Base-by-base conservation (phyloP, 1,140 invertebrate species). In the Parasteatoda tepidariorum region DNA sequence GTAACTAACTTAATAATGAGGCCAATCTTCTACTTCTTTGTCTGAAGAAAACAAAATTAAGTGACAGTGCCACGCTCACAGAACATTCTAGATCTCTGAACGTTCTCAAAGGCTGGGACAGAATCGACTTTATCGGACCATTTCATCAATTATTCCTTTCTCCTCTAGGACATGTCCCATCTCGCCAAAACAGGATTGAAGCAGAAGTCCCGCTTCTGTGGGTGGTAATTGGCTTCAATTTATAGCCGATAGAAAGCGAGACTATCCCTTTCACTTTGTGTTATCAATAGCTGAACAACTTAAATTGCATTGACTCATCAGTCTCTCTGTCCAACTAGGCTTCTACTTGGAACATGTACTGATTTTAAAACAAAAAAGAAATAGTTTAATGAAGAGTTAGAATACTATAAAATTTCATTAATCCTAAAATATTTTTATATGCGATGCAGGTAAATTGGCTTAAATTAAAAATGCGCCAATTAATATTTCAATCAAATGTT, bases 191-290 rank as follows among this genome's bases (percentile, higher is more conserved):
- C n/a, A 18, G 31, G 31, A 75, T 30, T 15, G 57, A 18, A 59
- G 34, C 26, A 57, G n/a, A 59, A 59, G 57, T 59, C 30, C 67
- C 38, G 34, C 18, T 11, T 30, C 30, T 9, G 7, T 18, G 18
- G n/a, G 71, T 61, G 74, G 74, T 78, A 78, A 78, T 78, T 78
- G 74, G 74, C 66, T 64, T 54, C 74, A 78, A 78, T 78, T 61
- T 24, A 62, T 62, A 54, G 30, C 74, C 48, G 66, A 48, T 48
- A 38, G 22, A 59, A 61, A 38, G 55, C 41, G 68, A 48, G 15
- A 31, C 34, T 59, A 18, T 66, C 74, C 74, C 24, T 64, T 78
- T 78, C 57, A 26, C 57, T 59, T 59, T 22, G 18, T 59, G n/a
- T 11, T 59, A 59, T 59, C 57, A 26, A 59, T 59, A 48, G 38